Evolutionary conservation across 2,888 invertebrate species (phyloP), one percentile per base, ranked within the genome.

Genomic region (Gymnosoma rotundatum): DNA sequence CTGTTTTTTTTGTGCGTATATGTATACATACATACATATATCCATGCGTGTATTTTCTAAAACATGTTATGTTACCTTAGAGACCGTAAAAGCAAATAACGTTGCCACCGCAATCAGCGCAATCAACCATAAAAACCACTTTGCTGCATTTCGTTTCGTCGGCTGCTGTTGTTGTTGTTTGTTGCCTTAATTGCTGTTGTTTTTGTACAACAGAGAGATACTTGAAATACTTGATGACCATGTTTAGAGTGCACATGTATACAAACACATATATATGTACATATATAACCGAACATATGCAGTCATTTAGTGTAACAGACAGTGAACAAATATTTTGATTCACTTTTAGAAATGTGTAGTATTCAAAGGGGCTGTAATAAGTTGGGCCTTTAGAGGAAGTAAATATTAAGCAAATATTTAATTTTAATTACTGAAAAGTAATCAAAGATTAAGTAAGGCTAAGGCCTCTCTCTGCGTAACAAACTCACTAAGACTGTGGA

Each of bases 111-210:
- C 87, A 87, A 86, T 87, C 86, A 86, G 83, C 75, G 86, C 86
- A 86, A 87, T 87, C 87, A 87, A 87, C 86, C 87, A 83, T 80
- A 78, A 86, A 86, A 86, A 86, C 87, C 87, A 83, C 85, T 86
- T 86, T 86, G 84, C 86, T 64, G 82, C 78, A 73, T 74, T 70
- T 75, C 60, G 38, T 61, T n/a, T n/a, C 70, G 72, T 63, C 75
- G 25, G 42, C 42, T 63, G 52, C 18, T 52, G 58, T 20, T 78
- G 32, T 18, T 58, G 45, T 16, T 67, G 60, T 63, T 73, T 78
- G 56, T 60, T 72, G 70, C 20, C 42, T 63, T 25, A 61, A 21
- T 21, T 32, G 70, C 25, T 60, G 14, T 63, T 63, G 18, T 42
- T 70, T 4, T 36, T 16, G 12, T 42, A 56, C 14, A 45, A 54